Conservation (phyloP, 53 echinoderm and acorn worm species). For the Holothuria leucospilota region DNA sequence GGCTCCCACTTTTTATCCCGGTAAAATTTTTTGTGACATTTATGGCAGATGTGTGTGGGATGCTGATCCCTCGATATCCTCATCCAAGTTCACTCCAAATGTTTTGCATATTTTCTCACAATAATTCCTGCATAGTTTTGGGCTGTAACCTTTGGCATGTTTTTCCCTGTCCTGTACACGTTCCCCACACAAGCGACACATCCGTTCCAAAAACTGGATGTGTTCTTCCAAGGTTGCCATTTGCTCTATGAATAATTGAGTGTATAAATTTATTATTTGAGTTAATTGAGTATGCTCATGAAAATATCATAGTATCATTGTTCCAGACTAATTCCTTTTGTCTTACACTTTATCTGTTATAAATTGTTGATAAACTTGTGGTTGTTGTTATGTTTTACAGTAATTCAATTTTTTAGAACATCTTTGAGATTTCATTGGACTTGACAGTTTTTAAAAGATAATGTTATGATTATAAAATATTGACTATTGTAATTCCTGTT, state of each 20-base stretch:
- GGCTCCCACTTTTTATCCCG: not conserved
- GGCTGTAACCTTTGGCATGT: constrained; percentile 10
- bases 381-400: too few relatives aligned
- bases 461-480: too few relatives aligned
- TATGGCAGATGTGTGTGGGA: not conserved
- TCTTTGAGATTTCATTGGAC: too few relatives aligned
- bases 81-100: not conserved
- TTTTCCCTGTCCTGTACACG: not conserved
- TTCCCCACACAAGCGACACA: constrained; percentile 18
- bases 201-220: not conserved
- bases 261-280: too few relatives aligned
- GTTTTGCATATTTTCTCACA: not conserved
- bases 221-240: constrained; percentile 35
- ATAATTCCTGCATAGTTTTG: not conserved
- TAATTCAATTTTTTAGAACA: too few relatives aligned
- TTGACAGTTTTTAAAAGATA: too few relatives aligned
- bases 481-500: too few relatives aligned
- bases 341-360: too few relatives aligned
- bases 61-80: not conserved
- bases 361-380: too few relatives aligned
- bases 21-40: constrained; percentile 8
- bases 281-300: not conserved
- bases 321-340: too few relatives aligned
- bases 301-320: too few relatives aligned
- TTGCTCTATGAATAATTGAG: too few relatives aligned